Evolutionary conservation across 2,888 invertebrate species (phyloP), one percentile per base, ranked within the genome.

Genomic region (Phaedon cochleariae): DNA sequence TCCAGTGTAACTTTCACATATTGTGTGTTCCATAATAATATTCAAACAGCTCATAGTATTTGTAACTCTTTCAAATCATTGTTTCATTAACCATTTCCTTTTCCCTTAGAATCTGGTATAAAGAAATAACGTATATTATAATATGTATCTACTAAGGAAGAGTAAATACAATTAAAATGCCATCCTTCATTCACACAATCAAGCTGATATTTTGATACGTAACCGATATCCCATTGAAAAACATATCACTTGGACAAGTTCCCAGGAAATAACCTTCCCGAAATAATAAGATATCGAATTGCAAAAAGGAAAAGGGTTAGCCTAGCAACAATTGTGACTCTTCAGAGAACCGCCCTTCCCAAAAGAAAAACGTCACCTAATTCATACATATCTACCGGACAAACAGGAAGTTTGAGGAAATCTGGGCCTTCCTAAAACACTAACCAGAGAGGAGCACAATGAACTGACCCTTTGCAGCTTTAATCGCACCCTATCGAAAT

Each of bases 161-260:
- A 10, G 10, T 5, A 41, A 41, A 15, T 15, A 41, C 41, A 41
- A 60, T 60, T 60, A 60, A 60, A 60, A 60, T 53, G 60, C 53
- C 60, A 60, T 57, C 63, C 63, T 51, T 63, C 57, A 51, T 63
- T 59, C 26, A 17, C 34, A 59, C 58, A 63, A 63, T 63, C 57
- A 63, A 34, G 31, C 34, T 57, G 63, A 63, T 63, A 63, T 63
- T 63, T 63, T 63, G 63, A 63, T 63, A 57, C 41, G 63, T 63
- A 63, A 55, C 55, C 55, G 55, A 55, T 55, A 48, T 49, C 17
- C 31, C 49, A 59, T 59, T 59, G 41, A 41, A 17, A 55, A 55
- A 21, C 2, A 5, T 41, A 7, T 41, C 37, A 55, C 41, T 41
- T 22, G 37, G 22, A 41, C 55, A 22, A 55, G 37, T 55, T 55